Base-by-base conservation (phyloP, 2,888 invertebrate species). In the Drosophila neutralis region DNA sequence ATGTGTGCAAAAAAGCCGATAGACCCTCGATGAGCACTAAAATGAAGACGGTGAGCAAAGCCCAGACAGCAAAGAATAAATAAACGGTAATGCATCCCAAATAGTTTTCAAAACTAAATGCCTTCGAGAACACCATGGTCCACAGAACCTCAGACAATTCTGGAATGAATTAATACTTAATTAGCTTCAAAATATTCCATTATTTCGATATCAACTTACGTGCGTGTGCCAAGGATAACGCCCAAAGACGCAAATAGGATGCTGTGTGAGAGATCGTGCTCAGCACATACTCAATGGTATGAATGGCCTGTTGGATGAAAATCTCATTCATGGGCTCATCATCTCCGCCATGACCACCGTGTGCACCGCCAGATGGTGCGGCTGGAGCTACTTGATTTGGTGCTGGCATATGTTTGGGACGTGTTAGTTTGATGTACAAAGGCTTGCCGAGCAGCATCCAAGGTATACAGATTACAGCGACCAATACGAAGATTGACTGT, bases 11-110 rank as follows among this genome's bases (percentile, higher is more conserved):
- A 94, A 99, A 99, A 49, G 99, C 99, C 15, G 99, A 99, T 18
- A 99, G 95, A 6, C 99, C 99, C 94, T 99, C 99, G 98, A 99
- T 99, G 91, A 99, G 95, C 78, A 99, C 97, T 72, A 99, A 95
- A 92, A 99, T 98, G 88, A 97, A 97, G 52, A 99, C 94, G 0
- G 99, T 99, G 78, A 99, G 95, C 36, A 95, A 94, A 58, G 97
- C 96, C 98, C 99, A 99, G 91, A 96, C 95, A 67, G 95, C 96
- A 94, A 99, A 99, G 48, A 98, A 94, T 27, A 96, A 93, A 94
- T 96, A 98, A 58, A 98, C 93, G 70, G 96, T 94, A 63, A 97
- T 94, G 54, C 95, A 95, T 59, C 97, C 97, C 24, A 94, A 91
- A 94, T 96, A 97, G 36, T 24, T 52, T 0, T 40, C 94, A 4